Evolutionary conservation across 1,140 invertebrate genomes (phyloP).

Genomic region (Plectus sambesii): DNA sequence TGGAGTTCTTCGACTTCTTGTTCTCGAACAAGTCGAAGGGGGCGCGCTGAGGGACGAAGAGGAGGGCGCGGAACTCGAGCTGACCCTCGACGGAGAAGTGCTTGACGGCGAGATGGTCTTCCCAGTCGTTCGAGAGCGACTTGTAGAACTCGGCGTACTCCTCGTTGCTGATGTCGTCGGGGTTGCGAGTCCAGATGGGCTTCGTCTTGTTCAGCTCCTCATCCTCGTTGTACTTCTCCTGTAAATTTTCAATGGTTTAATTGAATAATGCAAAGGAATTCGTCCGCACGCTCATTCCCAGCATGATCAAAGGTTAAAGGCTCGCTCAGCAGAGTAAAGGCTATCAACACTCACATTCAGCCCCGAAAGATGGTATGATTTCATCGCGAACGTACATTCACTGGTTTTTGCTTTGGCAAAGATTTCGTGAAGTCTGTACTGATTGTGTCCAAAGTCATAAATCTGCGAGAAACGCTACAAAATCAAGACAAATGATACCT

Average conservation of each 20-base stretch:
- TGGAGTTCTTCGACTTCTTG: constrained; percentile 95
- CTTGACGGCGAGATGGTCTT: constrained; percentile 94
- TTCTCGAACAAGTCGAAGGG: constrained; percentile 97
- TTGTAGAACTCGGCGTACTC: constrained; percentile 99
- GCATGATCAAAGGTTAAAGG: no score
- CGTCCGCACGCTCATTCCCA: no score
- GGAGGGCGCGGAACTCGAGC: constrained; percentile 84
- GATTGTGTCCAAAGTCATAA: no score
- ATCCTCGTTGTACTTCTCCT: constrained; percentile 92
- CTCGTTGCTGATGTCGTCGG: constrained; percentile 90
- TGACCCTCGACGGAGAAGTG: constrained; percentile 98
- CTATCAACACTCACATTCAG: no score
- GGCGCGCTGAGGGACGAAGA: constrained; percentile 83
- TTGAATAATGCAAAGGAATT: no score
- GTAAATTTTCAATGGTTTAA: no score
- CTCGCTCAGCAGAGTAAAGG: no score
- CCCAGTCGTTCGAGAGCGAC: constrained; percentile 94
- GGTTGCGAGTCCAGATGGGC: constrained; percentile 94
- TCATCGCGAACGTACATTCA: no score
- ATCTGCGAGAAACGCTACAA: no score
- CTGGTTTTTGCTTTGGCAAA: no score
- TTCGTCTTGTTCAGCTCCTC: constrained; percentile 99
- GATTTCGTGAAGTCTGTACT: no score
- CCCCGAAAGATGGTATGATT: no score
- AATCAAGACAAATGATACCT: constrained; percentile 82